Base-by-base conservation (phyloP, 1,140 invertebrate genomes). In the Drosophila trapezifrons region DNA sequence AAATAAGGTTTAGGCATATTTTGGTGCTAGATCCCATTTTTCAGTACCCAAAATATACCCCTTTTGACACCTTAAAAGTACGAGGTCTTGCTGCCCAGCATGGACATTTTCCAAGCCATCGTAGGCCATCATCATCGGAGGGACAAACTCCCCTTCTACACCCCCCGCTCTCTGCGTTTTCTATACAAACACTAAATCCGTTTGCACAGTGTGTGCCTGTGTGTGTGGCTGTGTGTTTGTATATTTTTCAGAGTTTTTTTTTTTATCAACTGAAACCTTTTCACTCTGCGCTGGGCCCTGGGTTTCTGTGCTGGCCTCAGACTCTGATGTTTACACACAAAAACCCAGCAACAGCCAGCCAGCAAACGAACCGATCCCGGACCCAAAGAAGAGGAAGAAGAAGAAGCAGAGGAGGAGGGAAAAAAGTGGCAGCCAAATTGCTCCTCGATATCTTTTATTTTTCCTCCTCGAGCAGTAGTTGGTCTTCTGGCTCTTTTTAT, bases 391-490 rank as follows among this genome's bases (percentile, higher is more conserved):
- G 38, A 37, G 22, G 27, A 45, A 46, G 47, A 32, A 35, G 20
- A 20, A 25, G 43, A 46, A 35, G 59, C 47, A 54, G 47, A 47
- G 43, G 65, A 60, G 58, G 62, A 65, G 67, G 71, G 64, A 22
- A 66, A 79, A 79, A 78, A 85, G 77, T 89, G 84, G 84, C 84
- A 89, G 84, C 84, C 84, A 89, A 89, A 89, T 89, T 89, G 84
- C 84, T 89, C 80, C 84, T 89, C 84, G 85, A 89, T 89, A 89
- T 89, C 84, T 89, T 89, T 89, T 90, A 82, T 78, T 87, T 85
- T 54, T 54, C 51, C 51, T 87, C 75, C 73, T 71, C 63, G 74
- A 77, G 75, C 71, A 83, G 82, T 76, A 87, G 83, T 66, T 81
- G 63, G 59, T 74, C 69, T 77, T 64, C 54, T 77, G 66, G 57